Evolutionary conservation across 2,797 vertebrate genomes (phyloP).

Genomic region (Geotrypetes seraphini): DNA sequence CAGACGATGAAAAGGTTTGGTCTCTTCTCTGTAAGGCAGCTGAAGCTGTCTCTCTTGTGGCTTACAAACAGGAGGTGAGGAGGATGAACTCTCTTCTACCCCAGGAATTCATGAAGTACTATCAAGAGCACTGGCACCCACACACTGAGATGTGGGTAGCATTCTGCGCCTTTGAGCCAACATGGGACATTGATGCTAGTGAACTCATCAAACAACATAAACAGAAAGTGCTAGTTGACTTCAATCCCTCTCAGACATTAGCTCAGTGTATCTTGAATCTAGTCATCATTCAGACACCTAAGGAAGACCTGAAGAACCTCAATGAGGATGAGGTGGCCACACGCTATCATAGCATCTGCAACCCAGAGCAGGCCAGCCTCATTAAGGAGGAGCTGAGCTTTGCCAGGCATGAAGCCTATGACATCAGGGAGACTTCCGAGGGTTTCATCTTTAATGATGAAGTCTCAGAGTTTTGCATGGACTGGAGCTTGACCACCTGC

Average conservation of each 20-base stretch:
- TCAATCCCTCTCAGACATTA: not conserved
- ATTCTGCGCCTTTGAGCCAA: constrained; percentile 18
- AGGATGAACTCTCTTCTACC: constrained; percentile 25
- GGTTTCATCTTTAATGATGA: constrained; percentile 1
- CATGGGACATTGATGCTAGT: not conserved
- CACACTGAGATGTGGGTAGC: constrained; percentile 35
- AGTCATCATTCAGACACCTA: not conserved
- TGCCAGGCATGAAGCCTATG: not conserved
- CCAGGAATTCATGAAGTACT: constrained; percentile 24
- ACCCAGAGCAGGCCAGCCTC: not conserved
- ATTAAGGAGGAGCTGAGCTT: not conserved
- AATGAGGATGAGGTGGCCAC: not conserved
- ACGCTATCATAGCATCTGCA: not conserved
- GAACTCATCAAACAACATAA: constrained; percentile 4
- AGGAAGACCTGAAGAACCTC: not conserved
- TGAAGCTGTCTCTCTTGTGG: constrained; percentile 4
- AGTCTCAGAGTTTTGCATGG: not conserved
- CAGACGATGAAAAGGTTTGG: constrained; percentile 25
- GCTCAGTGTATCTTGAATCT: not conserved
- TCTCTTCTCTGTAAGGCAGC: constrained; percentile 27
- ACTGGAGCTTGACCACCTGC: not conserved
- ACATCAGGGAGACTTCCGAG: not conserved
- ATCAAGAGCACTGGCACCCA: constrained; percentile 28
- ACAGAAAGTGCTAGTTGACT: not conserved
- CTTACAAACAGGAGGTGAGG: constrained; percentile 12